Base-by-base conservation (phyloP, 2,888 invertebrate genomes). In the Euproctis similis region DNA sequence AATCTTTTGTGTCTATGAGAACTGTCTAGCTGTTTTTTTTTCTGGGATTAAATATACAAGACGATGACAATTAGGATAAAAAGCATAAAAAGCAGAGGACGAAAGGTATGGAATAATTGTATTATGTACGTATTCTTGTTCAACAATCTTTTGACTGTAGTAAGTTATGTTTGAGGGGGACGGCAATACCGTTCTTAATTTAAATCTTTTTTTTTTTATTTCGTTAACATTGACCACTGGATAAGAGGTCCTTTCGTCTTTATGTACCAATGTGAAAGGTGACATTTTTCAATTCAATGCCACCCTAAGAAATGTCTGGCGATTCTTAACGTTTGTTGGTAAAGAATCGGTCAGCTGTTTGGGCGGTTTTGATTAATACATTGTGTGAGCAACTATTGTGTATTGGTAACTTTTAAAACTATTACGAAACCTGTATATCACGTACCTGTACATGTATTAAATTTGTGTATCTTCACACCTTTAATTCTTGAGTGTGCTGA, bases 1-100 rank as follows among this genome's bases (percentile, higher is more conserved):
- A 52, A 46, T 55, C 58, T 42, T 54, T 48, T 44, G 57, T 46
- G 30, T 43, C 71, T 73, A 73, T 69, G 68, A 69, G 66, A 66
- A 70, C 51, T 30, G 26, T 51, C 51, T 61, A 62, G 53, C 52
- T 53, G n/a, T n/a, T n/a, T n/a, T n/a, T n/a, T n/a, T n/a, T n/a
- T 46, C 39, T 33, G 45, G 59, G 57, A 69, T 67, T 64, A 65
- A 48, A 40, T 54, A 60, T 51, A 57, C 46, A 53, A 36, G 35
- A 40, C 24, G 5, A 10, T 9, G 21, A n/a, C 52, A 55, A 55
- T 46, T 32, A 52, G n/a, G n/a, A n/a, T 51, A 47, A 37, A 60
- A 47, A 50, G 53, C 50, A 49, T 56, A 54, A 22, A 39, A n/a
- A n/a, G n/a, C n/a, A 24, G 38, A 34, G 46, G 44, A 42, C 39